Evolutionary conservation across 1,140 invertebrate genomes (phyloP), one percentile per base, ranked within the genome.

Genomic region (Antheraea mylitta): DNA sequence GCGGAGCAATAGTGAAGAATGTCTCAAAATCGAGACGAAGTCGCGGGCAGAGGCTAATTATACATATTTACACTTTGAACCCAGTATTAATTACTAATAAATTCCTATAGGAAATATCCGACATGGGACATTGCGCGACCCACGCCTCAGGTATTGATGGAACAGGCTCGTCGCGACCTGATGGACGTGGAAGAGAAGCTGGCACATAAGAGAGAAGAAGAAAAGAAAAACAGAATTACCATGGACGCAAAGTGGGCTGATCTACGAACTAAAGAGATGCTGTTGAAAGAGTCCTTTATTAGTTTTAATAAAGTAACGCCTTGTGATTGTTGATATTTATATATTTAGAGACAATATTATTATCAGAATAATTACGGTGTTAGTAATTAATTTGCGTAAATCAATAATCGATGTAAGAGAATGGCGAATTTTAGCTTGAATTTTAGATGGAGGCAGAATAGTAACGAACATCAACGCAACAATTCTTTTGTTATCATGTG

Each of bases 51-150:
- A n/a, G n/a, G n/a, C n/a, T n/a, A n/a, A n/a, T n/a, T 4, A 4
- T 30, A 30, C 22, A 30, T 4, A 30, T 30, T 30, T 30, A 42
- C 7, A 42, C 38, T 42, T 42, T 30, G 1, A 30, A 30, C 22
- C 22, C 22, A 30, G 4, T 30, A 30, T 30, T 30, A 30, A 30
- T 30, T 30, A 30, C 22, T 30, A 30, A 1, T 8, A 61, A 53
- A 53, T 53, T 53, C 6, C 13, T 53, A 38, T 38, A 94, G 93
- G 80, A 93, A 93, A 78, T 93, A 93, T 82, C 94, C 94, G 70
- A 91, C 93, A 90, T 94, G 93, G 93, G 94, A 94, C 68, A 81
- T 92, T 0, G 86, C 92, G 0, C 91, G 92, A n/a, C 83, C 89
- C 1, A 92, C 88, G 0, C 93, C 93, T 4, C 90, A 92, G 66